Evolutionary conservation across 2,888 invertebrate genomes (phyloP).

Genomic region (Spicauda simplicius): DNA sequence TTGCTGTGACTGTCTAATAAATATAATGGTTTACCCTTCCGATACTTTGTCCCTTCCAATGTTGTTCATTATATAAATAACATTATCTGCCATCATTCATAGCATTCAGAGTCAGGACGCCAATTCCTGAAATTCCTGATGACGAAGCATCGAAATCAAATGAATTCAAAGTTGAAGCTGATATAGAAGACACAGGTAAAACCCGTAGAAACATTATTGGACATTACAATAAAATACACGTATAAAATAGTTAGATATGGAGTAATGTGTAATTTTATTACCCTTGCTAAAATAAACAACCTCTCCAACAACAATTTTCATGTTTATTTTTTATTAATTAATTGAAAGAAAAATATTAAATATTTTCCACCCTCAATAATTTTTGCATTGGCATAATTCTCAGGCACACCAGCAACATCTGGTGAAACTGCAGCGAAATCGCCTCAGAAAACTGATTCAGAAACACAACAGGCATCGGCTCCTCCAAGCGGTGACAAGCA

Average conservation of each 20-base stretch:
- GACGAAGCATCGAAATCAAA: constrained; percentile 70
- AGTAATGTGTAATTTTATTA: background rate
- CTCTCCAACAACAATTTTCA: background rate
- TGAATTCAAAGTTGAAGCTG: constrained; percentile 72
- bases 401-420: constrained; percentile 51
- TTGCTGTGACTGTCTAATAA: constrained; percentile 15
- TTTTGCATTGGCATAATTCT: background rate
- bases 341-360: background rate
- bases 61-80: constrained; percentile 20
- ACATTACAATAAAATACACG: background rate
- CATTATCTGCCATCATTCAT: constrained; percentile 26
- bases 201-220: constrained; percentile 20
- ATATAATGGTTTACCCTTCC: background rate
- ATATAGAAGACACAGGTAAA: constrained; percentile 73
- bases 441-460: constrained; percentile 41
- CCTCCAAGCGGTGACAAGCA: constrained; percentile 61
- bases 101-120: constrained; percentile 83
- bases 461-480: constrained; percentile 55
- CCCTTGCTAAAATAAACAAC: background rate
- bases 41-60: constrained; percentile 13
- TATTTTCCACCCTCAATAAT: background rate
- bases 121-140: constrained; percentile 84
- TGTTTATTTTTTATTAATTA: background rate
- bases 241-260: background rate
- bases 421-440: constrained; percentile 56